Evolutionary conservation across 1,140 invertebrate genomes (phyloP).

Genomic region (Pogonus chalceus): DNA sequence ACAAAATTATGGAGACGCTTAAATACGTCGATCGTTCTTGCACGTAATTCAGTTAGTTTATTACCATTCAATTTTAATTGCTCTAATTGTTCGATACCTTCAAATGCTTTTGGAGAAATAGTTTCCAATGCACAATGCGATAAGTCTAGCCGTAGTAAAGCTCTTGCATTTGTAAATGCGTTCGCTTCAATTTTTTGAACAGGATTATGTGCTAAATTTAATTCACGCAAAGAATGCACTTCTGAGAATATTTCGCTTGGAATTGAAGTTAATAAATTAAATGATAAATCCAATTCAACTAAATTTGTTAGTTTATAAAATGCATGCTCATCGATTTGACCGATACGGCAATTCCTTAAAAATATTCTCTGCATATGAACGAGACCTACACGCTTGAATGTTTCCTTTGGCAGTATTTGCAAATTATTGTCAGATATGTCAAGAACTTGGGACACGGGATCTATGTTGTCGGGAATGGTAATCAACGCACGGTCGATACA

Average conservation of each 20-base stretch:
- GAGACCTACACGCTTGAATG: slow-evolving; percentile 66
- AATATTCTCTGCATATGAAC: slow-evolving; percentile 80
- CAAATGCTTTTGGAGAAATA: slow-evolving; percentile 67
- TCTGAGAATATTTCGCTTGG: slow-evolving; percentile 67
- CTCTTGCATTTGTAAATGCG: slow-evolving; percentile 63
- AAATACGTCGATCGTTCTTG: slow-evolving; percentile 60
- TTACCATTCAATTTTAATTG: slow-evolving; percentile 75
- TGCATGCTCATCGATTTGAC: slow-evolving; percentile 72
- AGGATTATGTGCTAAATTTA: slow-evolving; percentile 70
- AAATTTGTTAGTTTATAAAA: slow-evolving; percentile 77
- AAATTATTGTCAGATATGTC: slow-evolving; percentile 80
- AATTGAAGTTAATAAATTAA: slow-evolving; percentile 67
- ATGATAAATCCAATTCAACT: slow-evolving; percentile 76
- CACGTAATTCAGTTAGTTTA: slow-evolving; percentile 56
- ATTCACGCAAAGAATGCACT: slow-evolving; percentile 67
- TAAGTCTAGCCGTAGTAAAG: slow-evolving; percentile 74
- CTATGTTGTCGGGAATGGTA: slow-evolving; percentile 69
- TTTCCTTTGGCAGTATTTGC: slow-evolving; percentile 66
- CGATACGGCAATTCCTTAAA: slow-evolving; percentile 67
- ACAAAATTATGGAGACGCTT: slow-evolving; percentile 70
- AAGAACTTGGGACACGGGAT: slow-evolving; percentile 80
- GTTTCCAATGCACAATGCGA: slow-evolving; percentile 69
- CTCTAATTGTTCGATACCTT: slow-evolving; percentile 64
- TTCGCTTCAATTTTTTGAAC: slow-evolving; percentile 64
- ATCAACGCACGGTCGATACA: slow-evolving; percentile 72